Base-by-base conservation (phyloP, 2,113 vertebrate species). In the Periophthalmodon schlosseri region DNA sequence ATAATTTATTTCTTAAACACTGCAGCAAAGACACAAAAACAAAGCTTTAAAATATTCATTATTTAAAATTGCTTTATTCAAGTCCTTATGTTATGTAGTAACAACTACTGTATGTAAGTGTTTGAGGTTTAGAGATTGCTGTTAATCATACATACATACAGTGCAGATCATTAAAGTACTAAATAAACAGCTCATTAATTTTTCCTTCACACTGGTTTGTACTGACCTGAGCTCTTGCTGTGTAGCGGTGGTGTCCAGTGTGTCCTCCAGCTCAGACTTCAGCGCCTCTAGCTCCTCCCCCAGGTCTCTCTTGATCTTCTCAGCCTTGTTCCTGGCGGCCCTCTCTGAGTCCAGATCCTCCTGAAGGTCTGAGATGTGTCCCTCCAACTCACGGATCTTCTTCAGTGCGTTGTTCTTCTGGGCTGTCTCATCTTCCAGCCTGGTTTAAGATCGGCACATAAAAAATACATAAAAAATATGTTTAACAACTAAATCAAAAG, bases 281-380 rank as follows among this genome's bases (percentile, higher is more conserved):
- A 99, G 94, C 0, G 97, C 97, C 91, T 98, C 96, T 79, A 99
- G 90, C 93, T 99, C 97, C 83, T 98, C 97, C 0, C 96, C 95
- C 0, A 99, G 91, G 85, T 99, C 97, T 64, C 96, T 93, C 87
- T 96, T 97, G 81, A 96, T 95, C 83, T 98, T 98, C 89, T 99
- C 97, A 0, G 95, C 96, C 85, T 98, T 99, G 84, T 94, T 96
- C 71, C 96, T 93, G 2, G 96, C 96, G 0, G 91, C 93, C 66
- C 92, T 92, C 78, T 99, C 97, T 0, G 96, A 95, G 74, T 98
- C 97, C 28, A 99, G 82, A 84, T 99, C 97, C 84, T 99, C 97
- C 68, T 98, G 97, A 34, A 98, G 93, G 81, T 99, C 97, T 0
- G 96, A 96, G 84, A 99, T 95, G 83, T 95, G 95, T 34, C 95